Conservation (phyloP, 2,797 vertebrate genomes). For the Premnoplex brunnescens region DNA sequence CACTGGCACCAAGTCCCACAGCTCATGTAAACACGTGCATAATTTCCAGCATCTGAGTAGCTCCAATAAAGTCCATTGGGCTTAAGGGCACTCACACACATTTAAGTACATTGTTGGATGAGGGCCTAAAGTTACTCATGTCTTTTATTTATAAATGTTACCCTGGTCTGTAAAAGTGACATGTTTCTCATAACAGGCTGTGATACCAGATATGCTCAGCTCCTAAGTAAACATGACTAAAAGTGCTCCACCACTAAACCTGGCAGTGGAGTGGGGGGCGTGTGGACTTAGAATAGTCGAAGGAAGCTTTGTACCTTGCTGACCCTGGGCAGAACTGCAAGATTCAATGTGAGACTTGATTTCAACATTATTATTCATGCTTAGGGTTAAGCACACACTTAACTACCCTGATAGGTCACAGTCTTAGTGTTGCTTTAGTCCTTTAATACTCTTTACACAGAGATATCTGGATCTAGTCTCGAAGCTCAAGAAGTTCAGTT, state of each 20-base stretch:
- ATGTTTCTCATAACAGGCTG: slow-evolving; percentile 38
- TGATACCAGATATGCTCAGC: background rate
- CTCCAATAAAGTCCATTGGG: slow-evolving; percentile 25
- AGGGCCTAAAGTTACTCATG: slow-evolving; percentile 42
- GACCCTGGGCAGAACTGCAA: background rate
- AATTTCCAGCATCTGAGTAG: slow-evolving; percentile 34
- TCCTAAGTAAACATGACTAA: background rate
- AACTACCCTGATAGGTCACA: background rate
- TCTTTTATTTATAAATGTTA: slow-evolving; percentile 58
- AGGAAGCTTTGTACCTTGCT: background rate
- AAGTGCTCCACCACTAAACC: background rate
- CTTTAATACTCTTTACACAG: background rate
- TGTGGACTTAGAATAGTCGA: background rate
- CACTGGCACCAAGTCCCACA: background rate
- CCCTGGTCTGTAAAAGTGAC: slow-evolving; percentile 38
- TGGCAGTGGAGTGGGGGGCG: background rate
- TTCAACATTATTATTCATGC: background rate
- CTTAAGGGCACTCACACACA: slow-evolving; percentile 38
- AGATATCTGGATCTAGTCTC: background rate
- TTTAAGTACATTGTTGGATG: slow-evolving; percentile 47
- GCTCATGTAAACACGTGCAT: background rate
- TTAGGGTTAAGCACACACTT: background rate
- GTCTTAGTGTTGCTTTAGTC: background rate
- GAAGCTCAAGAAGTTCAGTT: background rate
- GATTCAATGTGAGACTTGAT: background rate